Percentiles rank a stretch among this genome's conserved stretches.
Conservation (phyloP, 2,888 invertebrate species). For the Latrodectus elegans region DNA sequence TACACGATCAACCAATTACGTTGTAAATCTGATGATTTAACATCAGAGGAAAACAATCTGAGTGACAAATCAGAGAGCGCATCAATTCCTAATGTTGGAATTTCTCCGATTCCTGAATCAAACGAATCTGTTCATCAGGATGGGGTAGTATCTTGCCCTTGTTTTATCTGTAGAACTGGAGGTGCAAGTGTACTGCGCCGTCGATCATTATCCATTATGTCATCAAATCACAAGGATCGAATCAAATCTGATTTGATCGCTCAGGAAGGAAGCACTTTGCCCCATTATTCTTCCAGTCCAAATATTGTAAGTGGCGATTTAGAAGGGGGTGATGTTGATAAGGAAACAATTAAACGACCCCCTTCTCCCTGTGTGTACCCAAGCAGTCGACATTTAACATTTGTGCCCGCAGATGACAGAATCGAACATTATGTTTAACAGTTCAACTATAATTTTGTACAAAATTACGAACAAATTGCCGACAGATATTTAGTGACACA, state of each 20-base stretch:
- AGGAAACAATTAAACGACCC: background rate
- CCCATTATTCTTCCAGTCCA: conserved; percentile 1
- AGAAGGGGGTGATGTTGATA: background rate
- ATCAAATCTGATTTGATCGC: background rate
- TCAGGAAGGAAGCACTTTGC: background rate
- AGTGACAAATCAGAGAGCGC: background rate
- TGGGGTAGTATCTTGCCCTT: conserved; percentile 28
- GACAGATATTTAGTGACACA: no score
- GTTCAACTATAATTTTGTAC: no score
- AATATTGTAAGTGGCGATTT: background rate
- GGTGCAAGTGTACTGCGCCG: conserved; percentile 23
- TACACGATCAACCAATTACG: background rate
- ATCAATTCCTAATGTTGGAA: background rate
- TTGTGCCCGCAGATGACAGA: conserved; percentile 9
- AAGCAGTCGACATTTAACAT: background rate
- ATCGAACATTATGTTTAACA: conserved; percentile 40
- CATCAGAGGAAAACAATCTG: background rate
- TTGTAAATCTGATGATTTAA: background rate
- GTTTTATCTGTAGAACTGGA: conserved; percentile 29
- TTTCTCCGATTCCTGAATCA: background rate
- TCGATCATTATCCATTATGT: conserved; percentile 40
- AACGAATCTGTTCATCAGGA: conserved; percentile 6
- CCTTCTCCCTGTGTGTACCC: background rate
- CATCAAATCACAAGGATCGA: conserved; percentile 1
- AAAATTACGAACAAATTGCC: no score